Conservation (phyloP, 2,888 invertebrate species). For the Drosophila algonquin region DNA sequence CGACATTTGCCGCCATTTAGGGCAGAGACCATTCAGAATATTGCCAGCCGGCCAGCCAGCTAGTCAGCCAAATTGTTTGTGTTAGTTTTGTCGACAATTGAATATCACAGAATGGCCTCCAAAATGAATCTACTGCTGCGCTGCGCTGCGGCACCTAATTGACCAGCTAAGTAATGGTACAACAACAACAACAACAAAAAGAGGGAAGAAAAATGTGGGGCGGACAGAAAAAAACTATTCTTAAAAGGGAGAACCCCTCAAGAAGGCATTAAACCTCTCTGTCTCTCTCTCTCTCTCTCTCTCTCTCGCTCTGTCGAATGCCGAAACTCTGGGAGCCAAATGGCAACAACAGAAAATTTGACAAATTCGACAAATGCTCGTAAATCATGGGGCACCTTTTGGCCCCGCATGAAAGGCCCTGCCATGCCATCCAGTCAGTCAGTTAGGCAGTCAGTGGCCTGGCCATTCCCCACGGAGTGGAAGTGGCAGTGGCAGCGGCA, state of each 20-base stretch:
- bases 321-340: conserved; percentile 9
- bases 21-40: conserved; percentile 48
- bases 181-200: not conserved
- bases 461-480: conserved; percentile 23
- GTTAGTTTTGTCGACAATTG: conserved; percentile 48
- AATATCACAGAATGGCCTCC: conserved; percentile 41
- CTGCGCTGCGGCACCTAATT: conserved; percentile 51
- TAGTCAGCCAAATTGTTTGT: conserved; percentile 52
- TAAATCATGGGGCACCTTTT: conserved; percentile 66
- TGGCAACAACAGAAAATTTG: conserved; percentile 49
- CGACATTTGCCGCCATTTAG: conserved; percentile 72
- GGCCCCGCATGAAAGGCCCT: conserved; percentile 11
- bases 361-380: conserved; percentile 73
- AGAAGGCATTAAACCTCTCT: not conserved
- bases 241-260: conserved; percentile 1
- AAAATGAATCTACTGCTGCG: conserved; percentile 35
- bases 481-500: conserved; percentile 20
- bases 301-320: not conserved
- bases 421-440: not conserved
- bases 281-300: not conserved
- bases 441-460: conserved; percentile 20
- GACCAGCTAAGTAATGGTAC: conserved; percentile 49
- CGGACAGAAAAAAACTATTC: conserved; percentile 2
- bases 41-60: conserved; percentile 38
- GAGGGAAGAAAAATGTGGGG: too few relatives aligned